phyloP scores from a whole-genome alignment of 2,797 vertebrate species.

The Acipenser ruthenus region DNA sequence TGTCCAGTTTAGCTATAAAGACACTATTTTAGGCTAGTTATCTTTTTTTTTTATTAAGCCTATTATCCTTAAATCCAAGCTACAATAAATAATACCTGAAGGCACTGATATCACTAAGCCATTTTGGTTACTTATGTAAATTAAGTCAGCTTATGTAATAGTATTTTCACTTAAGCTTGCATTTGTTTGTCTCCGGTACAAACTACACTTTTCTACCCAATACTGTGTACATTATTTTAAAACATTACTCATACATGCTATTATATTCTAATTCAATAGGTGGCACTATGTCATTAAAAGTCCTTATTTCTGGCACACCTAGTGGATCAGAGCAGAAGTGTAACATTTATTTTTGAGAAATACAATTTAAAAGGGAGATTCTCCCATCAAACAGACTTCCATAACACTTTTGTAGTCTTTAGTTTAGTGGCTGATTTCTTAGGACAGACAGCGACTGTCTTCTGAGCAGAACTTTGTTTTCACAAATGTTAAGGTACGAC shows the following conservation, averaged over 20 bases:
- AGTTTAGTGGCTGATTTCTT: too few relatives aligned
- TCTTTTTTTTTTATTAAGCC: neutral
- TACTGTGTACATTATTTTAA: slow-evolving; percentile 21
- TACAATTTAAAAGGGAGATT: too few relatives aligned
- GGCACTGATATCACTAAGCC: slow-evolving; percentile 8
- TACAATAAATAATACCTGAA: neutral
- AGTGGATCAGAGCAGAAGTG: too few relatives aligned
- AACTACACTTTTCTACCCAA: slow-evolving; percentile 34
- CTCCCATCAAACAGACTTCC: too few relatives aligned
- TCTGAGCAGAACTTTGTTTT: too few relatives aligned
- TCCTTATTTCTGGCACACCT: too few relatives aligned
- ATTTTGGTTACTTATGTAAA: slow-evolving; percentile 5
- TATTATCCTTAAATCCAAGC: neutral
- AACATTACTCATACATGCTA: slow-evolving; percentile 21
- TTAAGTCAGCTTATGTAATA: slow-evolving; percentile 8
- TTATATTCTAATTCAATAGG: slow-evolving; percentile 38
- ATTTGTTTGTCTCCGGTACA: slow-evolving; percentile 25
- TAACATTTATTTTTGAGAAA: too few relatives aligned
- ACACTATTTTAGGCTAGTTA: too few relatives aligned
- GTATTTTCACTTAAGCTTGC: slow-evolving; percentile 28
- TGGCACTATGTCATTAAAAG: slow-evolving; percentile 42
- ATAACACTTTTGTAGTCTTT: too few relatives aligned
- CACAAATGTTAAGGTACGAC: too few relatives aligned
- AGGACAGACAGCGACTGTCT: too few relatives aligned
- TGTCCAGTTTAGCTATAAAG: neutral